Conservation (phyloP, 2,797 vertebrate species). For the Cryptoblepharus egeriae region DNA sequence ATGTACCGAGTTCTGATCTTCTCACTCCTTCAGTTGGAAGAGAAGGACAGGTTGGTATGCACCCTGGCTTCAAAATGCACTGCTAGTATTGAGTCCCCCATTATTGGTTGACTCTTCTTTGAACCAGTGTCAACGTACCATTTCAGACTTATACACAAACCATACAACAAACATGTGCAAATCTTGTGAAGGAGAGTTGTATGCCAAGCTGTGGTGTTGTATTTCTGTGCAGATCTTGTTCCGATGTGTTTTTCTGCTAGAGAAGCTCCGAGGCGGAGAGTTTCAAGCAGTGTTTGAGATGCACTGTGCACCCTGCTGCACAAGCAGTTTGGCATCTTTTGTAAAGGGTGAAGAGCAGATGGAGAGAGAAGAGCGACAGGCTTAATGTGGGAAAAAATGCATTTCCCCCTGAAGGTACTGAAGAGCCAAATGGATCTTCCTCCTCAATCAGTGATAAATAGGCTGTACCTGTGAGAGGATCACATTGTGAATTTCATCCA, state of each 20-base stretch:
- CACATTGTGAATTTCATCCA: constrained; percentile 26
- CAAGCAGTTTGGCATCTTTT: constrained; percentile 15
- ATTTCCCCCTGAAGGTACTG: constrained; percentile 36
- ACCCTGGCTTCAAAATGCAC: neutral
- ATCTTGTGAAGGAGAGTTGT: neutral
- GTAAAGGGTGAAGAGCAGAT: neutral
- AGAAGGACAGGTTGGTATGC: too few species aligned
- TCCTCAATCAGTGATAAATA: constrained; percentile 34
- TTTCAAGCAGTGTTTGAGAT: neutral
- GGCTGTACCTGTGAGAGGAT: constrained; percentile 28
- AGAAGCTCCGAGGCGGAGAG: neutral
- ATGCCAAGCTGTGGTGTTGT: neutral
- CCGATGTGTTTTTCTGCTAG: neutral
- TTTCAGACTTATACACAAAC: neutral
- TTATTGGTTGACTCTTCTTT: neutral
- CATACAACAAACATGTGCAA: neutral
- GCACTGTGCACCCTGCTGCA: neutral
- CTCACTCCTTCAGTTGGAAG: too few species aligned
- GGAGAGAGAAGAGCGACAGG: constrained; percentile 38
- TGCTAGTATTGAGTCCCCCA: neutral
- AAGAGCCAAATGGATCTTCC: constrained; percentile 13
- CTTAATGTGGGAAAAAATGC: constrained; percentile 28
- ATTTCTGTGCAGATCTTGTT: neutral
- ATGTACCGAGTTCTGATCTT: too few species aligned
- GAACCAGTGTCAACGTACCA: neutral